phyloP scores from a whole-genome alignment of 2,113 vertebrate species.

The Neotragus pygmaeus region DNA sequence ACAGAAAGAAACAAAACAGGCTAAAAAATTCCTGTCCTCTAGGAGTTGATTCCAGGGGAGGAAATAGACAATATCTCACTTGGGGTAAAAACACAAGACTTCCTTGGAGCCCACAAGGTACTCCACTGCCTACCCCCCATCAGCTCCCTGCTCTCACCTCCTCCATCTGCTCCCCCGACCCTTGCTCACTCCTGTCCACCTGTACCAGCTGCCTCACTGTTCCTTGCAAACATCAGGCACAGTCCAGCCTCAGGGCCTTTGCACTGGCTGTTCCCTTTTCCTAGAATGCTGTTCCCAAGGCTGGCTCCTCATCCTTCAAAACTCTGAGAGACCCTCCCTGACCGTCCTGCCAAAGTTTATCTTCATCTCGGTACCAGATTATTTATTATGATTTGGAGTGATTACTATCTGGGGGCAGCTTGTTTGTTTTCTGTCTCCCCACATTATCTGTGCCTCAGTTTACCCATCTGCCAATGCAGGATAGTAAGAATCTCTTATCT shows the following conservation, averaged over 20 bases:
- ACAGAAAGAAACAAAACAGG: neutral
- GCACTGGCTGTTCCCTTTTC: neutral
- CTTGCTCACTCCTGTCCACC: rapidly evolving
- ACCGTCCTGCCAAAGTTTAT: neutral
- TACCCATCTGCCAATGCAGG: neutral
- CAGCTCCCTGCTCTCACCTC: neutral
- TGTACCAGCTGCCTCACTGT: rapidly evolving
- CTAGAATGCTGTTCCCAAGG: neutral
- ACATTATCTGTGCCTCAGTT: neutral
- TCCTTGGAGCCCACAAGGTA: neutral
- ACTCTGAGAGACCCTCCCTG: neutral
- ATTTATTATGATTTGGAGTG: neutral
- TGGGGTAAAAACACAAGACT: neutral
- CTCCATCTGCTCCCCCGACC: rapidly evolving
- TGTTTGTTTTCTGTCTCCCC: neutral
- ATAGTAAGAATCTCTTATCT: neutral
- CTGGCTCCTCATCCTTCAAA: neutral
- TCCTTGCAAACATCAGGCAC: neutral
- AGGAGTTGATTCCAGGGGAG: neutral
- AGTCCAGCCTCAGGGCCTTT: neutral
- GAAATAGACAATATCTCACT: neutral
- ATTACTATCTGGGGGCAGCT: neutral
- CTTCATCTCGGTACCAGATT: neutral
- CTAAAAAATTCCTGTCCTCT: neutral
- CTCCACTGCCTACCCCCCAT: rapidly evolving